phyloP scores from a whole-genome alignment of 2,113 vertebrate genomes.

The Microcebus griseorufus region DNA sequence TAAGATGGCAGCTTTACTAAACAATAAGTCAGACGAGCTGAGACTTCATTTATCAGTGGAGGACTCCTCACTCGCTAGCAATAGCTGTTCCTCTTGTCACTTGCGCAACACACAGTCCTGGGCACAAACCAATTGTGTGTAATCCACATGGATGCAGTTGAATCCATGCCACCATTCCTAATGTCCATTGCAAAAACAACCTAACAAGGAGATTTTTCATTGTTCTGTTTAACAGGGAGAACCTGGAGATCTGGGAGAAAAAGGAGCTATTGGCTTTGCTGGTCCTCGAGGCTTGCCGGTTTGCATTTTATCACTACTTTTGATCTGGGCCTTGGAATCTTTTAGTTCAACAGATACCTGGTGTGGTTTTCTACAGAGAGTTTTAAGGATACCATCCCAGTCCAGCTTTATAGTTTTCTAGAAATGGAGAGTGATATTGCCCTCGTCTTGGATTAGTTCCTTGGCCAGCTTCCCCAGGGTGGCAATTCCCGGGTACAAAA shows the following conservation, averaged over 20 bases:
- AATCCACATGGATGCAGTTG: no score
- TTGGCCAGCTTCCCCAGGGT: background rate
- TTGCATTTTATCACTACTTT: constrained; percentile 15
- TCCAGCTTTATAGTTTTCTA: background rate
- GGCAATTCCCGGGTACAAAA: background rate
- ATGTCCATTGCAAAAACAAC: background rate
- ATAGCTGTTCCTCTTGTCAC: background rate
- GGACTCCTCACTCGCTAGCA: background rate
- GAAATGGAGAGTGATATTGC: background rate
- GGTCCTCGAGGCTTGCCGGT: constrained; percentile 80
- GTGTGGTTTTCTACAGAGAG: background rate
- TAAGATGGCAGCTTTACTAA: background rate
- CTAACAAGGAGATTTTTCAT: background rate
- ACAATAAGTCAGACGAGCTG: background rate
- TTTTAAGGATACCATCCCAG: background rate
- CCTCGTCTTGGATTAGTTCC: background rate
- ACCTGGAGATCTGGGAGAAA: constrained; percentile 74
- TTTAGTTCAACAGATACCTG: background rate
- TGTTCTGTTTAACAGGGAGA: constrained; percentile 79
- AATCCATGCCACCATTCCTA: background rate
- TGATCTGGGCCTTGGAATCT: background rate
- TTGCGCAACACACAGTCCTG: accelerated
- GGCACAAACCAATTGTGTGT: background rate
- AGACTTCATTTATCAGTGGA: background rate
- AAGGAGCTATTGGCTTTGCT: constrained; percentile 69